These are phyloP conservation scores for Onychorhynchus coronatus DNA, from an alignment of 2,113 vertebrate genomes.

Conservation along the genomic window DNA sequence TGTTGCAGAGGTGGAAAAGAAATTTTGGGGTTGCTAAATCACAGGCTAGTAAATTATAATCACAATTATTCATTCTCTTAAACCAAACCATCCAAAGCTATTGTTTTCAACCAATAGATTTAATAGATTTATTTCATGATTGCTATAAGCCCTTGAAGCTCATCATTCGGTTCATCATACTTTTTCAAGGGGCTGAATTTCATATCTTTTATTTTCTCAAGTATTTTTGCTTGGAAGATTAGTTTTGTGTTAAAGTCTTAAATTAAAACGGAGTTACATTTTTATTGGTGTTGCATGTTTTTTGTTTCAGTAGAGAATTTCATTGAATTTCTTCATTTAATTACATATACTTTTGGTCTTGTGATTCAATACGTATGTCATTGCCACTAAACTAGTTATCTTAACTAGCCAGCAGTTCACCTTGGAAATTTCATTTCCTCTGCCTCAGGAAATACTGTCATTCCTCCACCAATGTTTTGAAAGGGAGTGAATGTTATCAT, in stretches of 20 bases:
- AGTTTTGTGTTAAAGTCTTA: neutral
- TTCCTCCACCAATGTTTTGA: conserved; percentile 11
- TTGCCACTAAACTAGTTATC: conserved; percentile 10
- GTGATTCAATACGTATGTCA: neutral
- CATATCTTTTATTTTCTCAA: neutral
- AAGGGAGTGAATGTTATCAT: conserved; percentile 47
- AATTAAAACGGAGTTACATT: neutral
- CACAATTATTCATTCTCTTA: neutral
- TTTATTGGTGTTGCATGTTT: no score
- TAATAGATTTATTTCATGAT: neutral
- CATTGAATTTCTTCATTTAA: neutral
- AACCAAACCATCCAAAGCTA: neutral
- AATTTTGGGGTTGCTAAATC: neutral
- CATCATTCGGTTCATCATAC: neutral
- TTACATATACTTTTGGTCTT: neutral
- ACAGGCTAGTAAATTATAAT: neutral
- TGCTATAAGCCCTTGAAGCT: neutral
- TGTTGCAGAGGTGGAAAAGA: neutral
- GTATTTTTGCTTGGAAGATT: neutral
- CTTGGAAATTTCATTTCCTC: conserved; percentile 58
- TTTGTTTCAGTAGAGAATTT: neutral
- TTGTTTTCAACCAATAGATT: neutral
- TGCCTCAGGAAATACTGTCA: conserved; percentile 20
- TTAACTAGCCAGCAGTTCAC: conserved; percentile 38
- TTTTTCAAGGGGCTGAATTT: neutral